Base-by-base conservation (phyloP, 2,888 invertebrate species). In the Drosophila atripex region DNA sequence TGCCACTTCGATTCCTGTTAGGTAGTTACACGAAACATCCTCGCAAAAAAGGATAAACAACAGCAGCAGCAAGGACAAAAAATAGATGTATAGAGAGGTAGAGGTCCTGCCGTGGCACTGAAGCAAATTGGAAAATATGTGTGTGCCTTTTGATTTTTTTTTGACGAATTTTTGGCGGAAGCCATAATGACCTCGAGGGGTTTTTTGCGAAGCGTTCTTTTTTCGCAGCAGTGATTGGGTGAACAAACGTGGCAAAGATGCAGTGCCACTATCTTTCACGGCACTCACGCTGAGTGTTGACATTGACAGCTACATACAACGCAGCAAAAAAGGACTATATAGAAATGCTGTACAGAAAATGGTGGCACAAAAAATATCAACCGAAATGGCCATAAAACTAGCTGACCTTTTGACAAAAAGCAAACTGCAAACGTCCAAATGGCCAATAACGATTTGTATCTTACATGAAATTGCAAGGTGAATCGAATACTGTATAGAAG, bases 51-150 rank as follows among this genome's bases (percentile, higher is more conserved):
- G 49, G 16, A 66, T 30, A 16, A 51, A 50, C 55, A 75, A 53
- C 30, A 60, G 56, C 0, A 46, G 38, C 41, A 39, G 8, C 28
- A 43, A 54, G 38, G 46, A 8, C 56, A 55, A 25, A 8, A 39
- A 21, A n/a, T 32, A 38, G 47, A 57, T 28, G 16, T 45, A 53
- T n/a, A 39, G 39, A 45, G 14, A 35, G 32, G 35, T 61, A 54
- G 63, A 69, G 52, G 39, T 35, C 39, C 16, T 47, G 21, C 41
- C 41, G n/a, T 63, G 53, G 23, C 51, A 43, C 52, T 35, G 46
- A 51, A 54, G 60, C 77, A 85, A 86, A 84, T 84, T 86, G 85
- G 78, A 85, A 86, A 84, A 84, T 85, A 84, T 84, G 83, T 85
- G 82, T 80, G 72, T 74, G 82, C 82, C 75, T 73, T 71, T 75